phyloP scores from a whole-genome alignment of 2,888 invertebrate species.

The Scaptomyza parva region DNA sequence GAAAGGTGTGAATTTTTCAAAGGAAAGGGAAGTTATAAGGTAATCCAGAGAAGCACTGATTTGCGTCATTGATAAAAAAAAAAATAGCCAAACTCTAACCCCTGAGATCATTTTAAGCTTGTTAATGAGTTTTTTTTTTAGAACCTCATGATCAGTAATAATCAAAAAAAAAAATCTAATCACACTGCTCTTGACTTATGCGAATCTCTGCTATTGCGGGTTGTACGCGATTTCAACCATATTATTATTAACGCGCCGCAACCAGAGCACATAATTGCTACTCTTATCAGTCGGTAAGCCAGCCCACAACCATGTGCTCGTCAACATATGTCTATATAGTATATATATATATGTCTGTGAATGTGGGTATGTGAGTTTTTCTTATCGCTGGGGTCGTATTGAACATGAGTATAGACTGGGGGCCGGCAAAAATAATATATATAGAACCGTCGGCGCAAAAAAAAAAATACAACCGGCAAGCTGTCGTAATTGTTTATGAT shows the following conservation, averaged over 20 bases:
- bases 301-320: background rate
- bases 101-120: constrained; percentile 35
- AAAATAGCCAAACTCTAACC: background rate
- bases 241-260: background rate
- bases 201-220: background rate
- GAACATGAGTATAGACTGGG: background rate
- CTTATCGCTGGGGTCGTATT: background rate
- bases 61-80: background rate
- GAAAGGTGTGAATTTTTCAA: constrained; percentile 61
- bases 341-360: background rate
- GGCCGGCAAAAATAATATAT: constrained; percentile 1
- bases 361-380: background rate
- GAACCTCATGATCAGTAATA: constrained; percentile 13
- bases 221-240: background rate
- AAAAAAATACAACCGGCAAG: constrained; percentile 2
- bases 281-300: constrained; percentile 24
- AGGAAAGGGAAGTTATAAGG: background rate
- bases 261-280: background rate
- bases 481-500: constrained; percentile 69
- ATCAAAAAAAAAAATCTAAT: background rate
- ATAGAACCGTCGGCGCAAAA: background rate
- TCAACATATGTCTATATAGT: background rate
- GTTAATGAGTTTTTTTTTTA: constrained; percentile 10
- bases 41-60: constrained; percentile 2
- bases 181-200: constrained; percentile 14